Percentiles rank a stretch among this genome's conserved stretches.
phyloP scores from a whole-genome alignment of 2,113 vertebrate species.

The Elgaria multicarinata region DNA sequence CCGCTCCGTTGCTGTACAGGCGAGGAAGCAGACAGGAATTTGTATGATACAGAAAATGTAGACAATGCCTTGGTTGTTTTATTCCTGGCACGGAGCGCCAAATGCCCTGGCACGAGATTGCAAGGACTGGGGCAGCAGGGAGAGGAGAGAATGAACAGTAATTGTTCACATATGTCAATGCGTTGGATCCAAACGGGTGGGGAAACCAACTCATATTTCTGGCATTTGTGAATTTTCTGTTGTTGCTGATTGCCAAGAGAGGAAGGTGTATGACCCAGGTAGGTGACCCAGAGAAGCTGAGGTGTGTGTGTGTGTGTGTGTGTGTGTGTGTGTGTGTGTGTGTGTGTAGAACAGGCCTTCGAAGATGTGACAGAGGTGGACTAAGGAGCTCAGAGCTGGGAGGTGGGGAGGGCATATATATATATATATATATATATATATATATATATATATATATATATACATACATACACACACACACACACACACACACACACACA shows the following conservation, averaged over 20 bases:
- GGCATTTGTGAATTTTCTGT: neutral
- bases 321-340: no score
- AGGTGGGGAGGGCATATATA: no score
- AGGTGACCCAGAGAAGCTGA: neutral
- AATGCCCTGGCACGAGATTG: conserved; percentile 24
- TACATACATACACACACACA: no score
- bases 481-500: no score
- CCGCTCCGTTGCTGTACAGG: neutral
- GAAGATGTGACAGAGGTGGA: no score
- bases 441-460: no score
- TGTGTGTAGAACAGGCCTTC: no score
- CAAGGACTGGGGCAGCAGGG: neutral
- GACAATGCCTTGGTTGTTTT: conserved; percentile 62
- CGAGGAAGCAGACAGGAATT: neutral
- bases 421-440: no score
- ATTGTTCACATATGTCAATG: conserved; percentile 60
- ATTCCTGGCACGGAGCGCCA: neutral
- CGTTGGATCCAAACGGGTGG: conserved; percentile 16
- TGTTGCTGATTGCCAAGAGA: neutral
- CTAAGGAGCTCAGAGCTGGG: no score
- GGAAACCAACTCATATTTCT: conserved; percentile 23
- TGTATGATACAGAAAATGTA: conserved; percentile 20
- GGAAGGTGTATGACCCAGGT: neutral
- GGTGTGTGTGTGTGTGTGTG: no score
- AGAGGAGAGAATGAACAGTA: neutral